A percentile compares a stretch with the other conserved stretches of the same genome.
These are phyloP conservation scores for Anolis carolinensis DNA, from an alignment of 2,113 vertebrate species.

Conservation along the genomic window DNA sequence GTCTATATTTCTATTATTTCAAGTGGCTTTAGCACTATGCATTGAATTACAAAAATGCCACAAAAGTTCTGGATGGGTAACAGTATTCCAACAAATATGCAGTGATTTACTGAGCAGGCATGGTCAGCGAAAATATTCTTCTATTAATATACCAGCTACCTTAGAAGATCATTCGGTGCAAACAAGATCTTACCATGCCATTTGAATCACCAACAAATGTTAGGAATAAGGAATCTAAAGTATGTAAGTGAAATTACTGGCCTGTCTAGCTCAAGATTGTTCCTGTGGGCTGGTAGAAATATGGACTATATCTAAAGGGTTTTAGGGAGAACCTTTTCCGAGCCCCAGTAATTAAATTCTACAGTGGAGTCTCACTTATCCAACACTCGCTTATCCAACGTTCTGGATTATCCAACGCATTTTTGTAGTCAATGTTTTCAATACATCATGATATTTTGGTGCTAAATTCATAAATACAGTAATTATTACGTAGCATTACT, in stretches of 20 bases:
- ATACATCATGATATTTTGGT: no score
- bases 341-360: neutral
- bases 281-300: neutral
- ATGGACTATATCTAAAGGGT: neutral
- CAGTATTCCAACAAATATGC: neutral
- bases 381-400: no score
- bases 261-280: neutral
- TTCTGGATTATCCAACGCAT: no score
- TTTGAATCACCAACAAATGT: neutral
- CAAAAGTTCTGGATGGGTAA: neutral
- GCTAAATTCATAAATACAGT: no score
- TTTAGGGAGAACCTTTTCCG: neutral
- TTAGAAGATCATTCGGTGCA: neutral
- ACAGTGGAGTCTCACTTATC: no score
- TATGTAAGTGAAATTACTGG: neutral
- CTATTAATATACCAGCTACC: neutral
- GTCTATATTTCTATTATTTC: neutral
- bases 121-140: neutral
- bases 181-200: neutral
- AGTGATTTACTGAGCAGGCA: neutral
- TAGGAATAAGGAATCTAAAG: neutral
- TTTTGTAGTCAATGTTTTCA: no score
- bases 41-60: neutral
- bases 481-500: no score
- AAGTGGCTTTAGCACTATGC: neutral